Evolutionary conservation across 2,888 invertebrate genomes (phyloP).

Genomic region (Lysandra bellargus): DNA sequence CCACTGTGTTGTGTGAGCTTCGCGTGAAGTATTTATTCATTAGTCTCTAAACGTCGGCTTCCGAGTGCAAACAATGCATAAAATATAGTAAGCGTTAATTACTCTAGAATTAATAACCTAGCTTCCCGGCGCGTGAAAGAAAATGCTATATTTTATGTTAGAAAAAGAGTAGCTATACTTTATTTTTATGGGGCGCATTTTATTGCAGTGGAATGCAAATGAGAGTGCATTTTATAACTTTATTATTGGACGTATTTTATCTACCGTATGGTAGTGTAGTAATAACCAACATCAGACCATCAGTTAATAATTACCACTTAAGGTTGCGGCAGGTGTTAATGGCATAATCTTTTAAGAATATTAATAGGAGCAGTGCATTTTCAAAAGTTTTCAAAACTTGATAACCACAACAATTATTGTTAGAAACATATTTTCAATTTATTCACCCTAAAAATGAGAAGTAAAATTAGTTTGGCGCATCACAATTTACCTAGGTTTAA

Average conservation of each 20-base stretch:
- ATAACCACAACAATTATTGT: no score
- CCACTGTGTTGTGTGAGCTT: neutral
- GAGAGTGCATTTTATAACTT: constrained; percentile 13
- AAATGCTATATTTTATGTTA: neutral
- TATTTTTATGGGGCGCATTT: constrained; percentile 17
- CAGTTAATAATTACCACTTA: neutral
- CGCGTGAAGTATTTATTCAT: constrained; percentile 19
- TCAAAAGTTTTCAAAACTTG: neutral
- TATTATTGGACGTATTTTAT: neutral
- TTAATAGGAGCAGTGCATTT: neutral
- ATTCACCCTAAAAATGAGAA: neutral
- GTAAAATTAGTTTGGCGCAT: constrained; percentile 1
- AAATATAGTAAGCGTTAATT: constrained; percentile 20
- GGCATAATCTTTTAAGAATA: neutral
- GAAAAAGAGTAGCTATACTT: constrained; percentile 1
- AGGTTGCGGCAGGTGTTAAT: neutral
- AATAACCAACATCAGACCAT: no score
- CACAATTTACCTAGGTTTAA: neutral
- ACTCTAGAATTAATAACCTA: constrained; percentile 14
- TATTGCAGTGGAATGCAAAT: constrained; percentile 6
- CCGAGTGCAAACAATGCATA: constrained; percentile 23
- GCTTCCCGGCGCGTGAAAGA: constrained; percentile 10
- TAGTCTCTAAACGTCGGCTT: constrained; percentile 22
- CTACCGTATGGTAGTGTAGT: neutral
- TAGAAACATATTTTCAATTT: neutral